A percentile compares a stretch with the other conserved stretches of the same genome.
Conservation (phyloP, 2,888 invertebrate genomes). For the Heliconius cydno region DNA sequence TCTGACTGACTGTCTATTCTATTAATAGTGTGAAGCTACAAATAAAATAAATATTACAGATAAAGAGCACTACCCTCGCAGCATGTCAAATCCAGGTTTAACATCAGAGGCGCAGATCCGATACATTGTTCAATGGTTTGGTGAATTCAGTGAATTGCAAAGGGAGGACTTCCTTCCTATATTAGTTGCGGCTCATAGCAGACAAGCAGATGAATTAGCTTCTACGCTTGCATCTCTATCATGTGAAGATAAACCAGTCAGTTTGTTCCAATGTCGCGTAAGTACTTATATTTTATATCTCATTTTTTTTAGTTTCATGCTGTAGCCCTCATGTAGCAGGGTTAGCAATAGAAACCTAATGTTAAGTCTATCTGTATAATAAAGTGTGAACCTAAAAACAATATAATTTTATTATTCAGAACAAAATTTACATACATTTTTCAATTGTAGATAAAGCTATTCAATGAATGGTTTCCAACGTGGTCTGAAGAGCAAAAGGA, state of each 20-base stretch:
- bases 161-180: conserved; percentile 92
- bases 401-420: background rate
- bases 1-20: no score
- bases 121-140: conserved; percentile 93
- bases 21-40: no score
- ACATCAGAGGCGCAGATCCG: conserved; percentile 89
- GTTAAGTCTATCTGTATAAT: background rate
- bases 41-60: conserved; percentile 50
- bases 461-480: conserved; percentile 91
- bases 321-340: background rate
- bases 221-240: conserved; percentile 86
- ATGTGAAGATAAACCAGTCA: conserved; percentile 90
- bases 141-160: conserved; percentile 94
- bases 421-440: background rate
- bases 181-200: conserved; percentile 84
- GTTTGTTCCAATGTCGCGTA: conserved; percentile 92
- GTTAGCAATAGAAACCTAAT: background rate
- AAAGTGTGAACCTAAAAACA: background rate
- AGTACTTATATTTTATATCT: conserved; percentile 56
- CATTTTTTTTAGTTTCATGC: background rate
- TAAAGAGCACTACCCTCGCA: conserved; percentile 60
- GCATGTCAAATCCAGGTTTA: conserved; percentile 83
- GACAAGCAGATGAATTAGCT: conserved; percentile 89
- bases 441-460: conserved; percentile 87
- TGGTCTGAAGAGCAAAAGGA: conserved; percentile 90